A percentile compares a stretch with the other conserved stretches of the same genome.
These are phyloP conservation scores for Penaeus chinensis DNA, from an alignment of 1,140 invertebrate genomes.

Conservation along the genomic window DNA sequence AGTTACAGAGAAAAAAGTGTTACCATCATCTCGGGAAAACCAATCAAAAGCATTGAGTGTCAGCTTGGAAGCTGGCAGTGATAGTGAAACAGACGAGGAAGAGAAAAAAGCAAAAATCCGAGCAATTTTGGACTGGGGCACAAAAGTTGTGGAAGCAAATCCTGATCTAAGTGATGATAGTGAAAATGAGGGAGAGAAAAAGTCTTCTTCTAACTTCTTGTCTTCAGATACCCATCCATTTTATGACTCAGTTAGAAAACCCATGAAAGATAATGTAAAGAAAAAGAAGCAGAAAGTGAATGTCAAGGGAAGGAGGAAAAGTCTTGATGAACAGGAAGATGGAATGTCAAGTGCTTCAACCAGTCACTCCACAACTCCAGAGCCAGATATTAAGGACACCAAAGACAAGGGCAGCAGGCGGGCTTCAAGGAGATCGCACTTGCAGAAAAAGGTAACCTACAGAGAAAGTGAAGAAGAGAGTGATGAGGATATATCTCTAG, in stretches of 20 bases:
- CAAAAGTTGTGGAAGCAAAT: background rate
- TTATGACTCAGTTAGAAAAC: slow-evolving; percentile 9
- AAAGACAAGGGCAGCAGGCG: background rate
- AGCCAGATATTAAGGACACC: background rate
- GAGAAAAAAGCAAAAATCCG: slow-evolving; percentile 57
- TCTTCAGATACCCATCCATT: slow-evolving; percentile 6
- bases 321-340: background rate
- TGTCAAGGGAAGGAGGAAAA: background rate
- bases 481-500: slow-evolving; percentile 41
- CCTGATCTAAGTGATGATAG: slow-evolving; percentile 59
- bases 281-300: background rate
- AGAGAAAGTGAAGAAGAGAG: slow-evolving; percentile 40
- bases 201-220: background rate
- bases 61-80: background rate
- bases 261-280: background rate
- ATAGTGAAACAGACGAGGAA: slow-evolving; percentile 37
- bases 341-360: slow-evolving; percentile 2
- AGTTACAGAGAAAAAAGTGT: slow-evolving; percentile 22
- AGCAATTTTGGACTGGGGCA: slow-evolving; percentile 56
- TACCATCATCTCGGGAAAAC: background rate
- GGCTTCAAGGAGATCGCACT: background rate
- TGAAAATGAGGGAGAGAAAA: slow-evolving; percentile 24
- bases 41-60: slow-evolving; percentile 2
- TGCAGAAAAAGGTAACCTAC: slow-evolving; percentile 24
- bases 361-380: slow-evolving; percentile 46